Evolutionary conservation across 2,797 vertebrate genomes (phyloP), one percentile per base, ranked within the genome.

Genomic region (Rhodeus uyekii): DNA sequence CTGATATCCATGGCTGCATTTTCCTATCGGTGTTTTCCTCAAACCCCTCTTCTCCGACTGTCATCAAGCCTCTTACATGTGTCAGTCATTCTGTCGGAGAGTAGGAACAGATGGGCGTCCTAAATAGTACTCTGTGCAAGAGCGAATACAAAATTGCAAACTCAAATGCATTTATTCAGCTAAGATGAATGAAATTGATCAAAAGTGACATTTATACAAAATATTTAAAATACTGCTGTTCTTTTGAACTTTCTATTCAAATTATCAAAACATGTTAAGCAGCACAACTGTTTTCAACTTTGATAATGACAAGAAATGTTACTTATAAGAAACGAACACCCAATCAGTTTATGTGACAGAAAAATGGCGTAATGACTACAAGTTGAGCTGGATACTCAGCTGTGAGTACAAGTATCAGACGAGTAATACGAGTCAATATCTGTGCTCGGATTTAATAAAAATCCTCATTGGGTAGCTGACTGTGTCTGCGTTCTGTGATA

Each of bases 21-120:
- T 74, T 64, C 88, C 90, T 89, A 80, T 88, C 88, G 88, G 89
- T 92, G 89, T 92, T 90, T 94, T 90, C 88, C 46, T 63, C 50
- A 29, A 63, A 27, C 36, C 75, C 19, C 73, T 48, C 91, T 87
- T 90, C 88, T 90, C 88, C 87, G 87, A 87, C 89, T 87, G 82
- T 87, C 61, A 58, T 65, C 50, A 73, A 58, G 27, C 55, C 87
- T 90, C 81, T 58, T 80, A 84, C 81, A 61, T 73, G 85, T 72
- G 83, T 86, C 68, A 14, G 74, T 72, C 64, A 63, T 85, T 81
- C 74, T 58, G 55, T 10, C n/a, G 36, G 27, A 19, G 58, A 27
- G 16, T 16, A 29, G 29, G n/a, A 65, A 58, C 7, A 82, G 42
- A 36, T 22, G 3, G 14, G 16, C 16, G 1, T 6, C 44, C 55